Evolutionary conservation across 2,797 vertebrate species (phyloP), one percentile per base, ranked within the genome.

Genomic region (Lindbergichthys nudifrons): DNA sequence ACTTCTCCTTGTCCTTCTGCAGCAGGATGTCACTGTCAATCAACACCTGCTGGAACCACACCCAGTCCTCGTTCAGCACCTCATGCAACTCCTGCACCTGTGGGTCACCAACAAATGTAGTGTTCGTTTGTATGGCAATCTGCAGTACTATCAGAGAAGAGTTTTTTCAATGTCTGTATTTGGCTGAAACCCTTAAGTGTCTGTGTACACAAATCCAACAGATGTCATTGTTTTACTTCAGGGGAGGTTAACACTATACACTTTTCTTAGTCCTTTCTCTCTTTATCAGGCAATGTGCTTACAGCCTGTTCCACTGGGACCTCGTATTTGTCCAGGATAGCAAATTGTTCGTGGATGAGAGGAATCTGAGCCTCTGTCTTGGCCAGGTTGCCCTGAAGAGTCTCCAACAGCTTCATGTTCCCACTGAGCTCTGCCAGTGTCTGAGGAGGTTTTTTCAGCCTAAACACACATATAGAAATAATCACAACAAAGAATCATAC

Each of bases 311-410:
- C 92, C 58, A 97, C 91, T 0, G 88, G 70, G 77, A 97, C 95
- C 61, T 97, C 96, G 1, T 97, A 96, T 87, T 97, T 98, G 69
- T 95, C 94, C 21, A 97, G 92, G 66, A 97, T 95, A 81, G 94
- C 78, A 82, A 97, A 97, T 85, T 97, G 96, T 54, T 98, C 96
- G 0, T 97, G 95, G 73, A 97, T 95, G 50, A 96, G 90, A 11
- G 90, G 88, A 83, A 97, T 96, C 89, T 96, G 95, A 77, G 85
- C 83, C 82, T 97, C 95, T 0, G 90, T 91, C 66, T 86, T 95
- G 36, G 88, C 59, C 73, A 95, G 70, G 62, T 95, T 91, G 0
- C 72, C 81, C 76, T 96, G 94, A 23, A 97, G 92, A 3, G 89
- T 92, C 14, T 95, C 93, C 69, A 96, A 82, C 45, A 96, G 94